Conservation (phyloP, 2,797 vertebrate genomes). For the Sebastolobus alascanus region DNA sequence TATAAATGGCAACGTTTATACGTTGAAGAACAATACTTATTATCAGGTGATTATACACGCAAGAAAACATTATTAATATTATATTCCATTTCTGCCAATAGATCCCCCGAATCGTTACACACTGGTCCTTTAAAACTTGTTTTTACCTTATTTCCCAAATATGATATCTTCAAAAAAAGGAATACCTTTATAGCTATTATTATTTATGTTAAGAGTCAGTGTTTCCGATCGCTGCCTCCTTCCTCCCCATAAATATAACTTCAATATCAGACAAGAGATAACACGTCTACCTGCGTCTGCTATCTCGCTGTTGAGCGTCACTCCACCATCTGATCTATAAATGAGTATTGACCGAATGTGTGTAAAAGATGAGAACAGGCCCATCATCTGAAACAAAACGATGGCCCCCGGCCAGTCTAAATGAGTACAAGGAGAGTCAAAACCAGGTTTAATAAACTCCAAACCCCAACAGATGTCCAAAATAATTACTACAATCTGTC, state of each 20-base stretch:
- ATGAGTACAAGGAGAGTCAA: slow-evolving; percentile 62
- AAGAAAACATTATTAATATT: too few species aligned
- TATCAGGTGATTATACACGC: too few species aligned
- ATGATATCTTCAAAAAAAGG: background rate
- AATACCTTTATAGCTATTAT: too few species aligned
- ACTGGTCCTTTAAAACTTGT: background rate
- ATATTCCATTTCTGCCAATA: too few species aligned
- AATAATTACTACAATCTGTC: slow-evolving; percentile 78
- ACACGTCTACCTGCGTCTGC: background rate
- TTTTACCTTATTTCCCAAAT: background rate
- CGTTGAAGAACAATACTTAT: too few species aligned
- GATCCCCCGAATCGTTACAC: too few species aligned
- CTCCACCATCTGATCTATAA: slow-evolving; percentile 23
- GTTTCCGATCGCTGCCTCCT: background rate
- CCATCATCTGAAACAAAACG: slow-evolving; percentile 39
- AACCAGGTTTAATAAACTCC: slow-evolving; percentile 59
- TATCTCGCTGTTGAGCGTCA: slow-evolving; percentile 27
- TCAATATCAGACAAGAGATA: slow-evolving; percentile 14
- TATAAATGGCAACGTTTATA: too few species aligned
- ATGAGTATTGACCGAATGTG: slow-evolving; percentile 9
- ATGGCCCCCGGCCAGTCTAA: slow-evolving; percentile 54
- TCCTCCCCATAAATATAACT: background rate
- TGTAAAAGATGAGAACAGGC: slow-evolving; percentile 44
- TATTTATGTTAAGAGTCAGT: background rate
- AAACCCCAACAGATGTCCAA: slow-evolving; percentile 68